Base-by-base conservation (phyloP, 2,113 vertebrate species). In the Pedionomus torquatus region DNA sequence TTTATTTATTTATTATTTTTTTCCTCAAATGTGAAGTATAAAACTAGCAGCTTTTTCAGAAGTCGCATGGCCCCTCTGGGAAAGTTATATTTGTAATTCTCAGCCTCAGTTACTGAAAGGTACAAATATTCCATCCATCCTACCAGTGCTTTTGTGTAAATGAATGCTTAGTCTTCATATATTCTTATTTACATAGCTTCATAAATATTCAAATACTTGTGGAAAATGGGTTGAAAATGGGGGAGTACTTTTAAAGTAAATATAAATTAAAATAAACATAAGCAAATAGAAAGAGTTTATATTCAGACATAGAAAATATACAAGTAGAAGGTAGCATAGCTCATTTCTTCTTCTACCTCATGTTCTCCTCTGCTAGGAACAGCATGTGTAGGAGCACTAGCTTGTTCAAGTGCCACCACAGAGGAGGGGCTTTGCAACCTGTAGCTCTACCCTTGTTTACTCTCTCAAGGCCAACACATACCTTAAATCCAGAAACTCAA, bases 21-120 rank as follows among this genome's bases (percentile, higher is more conserved):
- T 25, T 12, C 24, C 54, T 33, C 24, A 68, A 35, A 81, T 76
- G 25, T 61, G 57, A 79, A 75, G 9, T 51, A 63, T 77, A 69
- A 82, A 91, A 44, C 37, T 69, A 48, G 13, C n/a, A 85, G 20
- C 13, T 75, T 87, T 95, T 87, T 78, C 41, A 83, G 58, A 21
- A 95, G 61, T 52, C 39, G 46, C 33, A 8, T 43, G 13, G 10
- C 8, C 30, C 81, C 58, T 75, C 46, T 83, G 78, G 43, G 87
- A 96, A 90, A 85, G 93, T 43, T 57, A 33, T 69, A 71, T 85
- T 92, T 95, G 54, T 41, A 84, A 46, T 92, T 93, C 84, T 97
- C 12, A 54, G 44, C 43, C 57, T 84, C 77, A 95, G 35, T 69
- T 68, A 89, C 33, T 51, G 33, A 77, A 94, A 92, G 75, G 43